These are phyloP conservation scores for Empidonax alnorum DNA, from an alignment of 2,113 vertebrate genomes.

Conservation along the genomic window DNA sequence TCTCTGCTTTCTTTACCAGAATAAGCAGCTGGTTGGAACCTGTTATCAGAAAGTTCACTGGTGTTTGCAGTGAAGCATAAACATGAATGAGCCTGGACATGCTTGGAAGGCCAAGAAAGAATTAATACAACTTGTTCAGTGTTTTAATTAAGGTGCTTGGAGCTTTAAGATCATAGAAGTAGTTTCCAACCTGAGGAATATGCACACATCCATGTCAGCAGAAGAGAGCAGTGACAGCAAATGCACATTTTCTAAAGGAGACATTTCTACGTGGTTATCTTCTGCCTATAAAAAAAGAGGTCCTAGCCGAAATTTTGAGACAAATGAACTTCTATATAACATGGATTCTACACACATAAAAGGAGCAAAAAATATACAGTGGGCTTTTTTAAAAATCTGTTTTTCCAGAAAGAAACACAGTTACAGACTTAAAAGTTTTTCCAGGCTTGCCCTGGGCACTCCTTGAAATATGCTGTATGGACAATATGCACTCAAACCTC, in stretches of 20 bases:
- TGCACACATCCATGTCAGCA: not conserved
- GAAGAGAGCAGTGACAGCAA: not conserved
- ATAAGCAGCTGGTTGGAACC: not conserved
- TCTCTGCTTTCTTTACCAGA: not conserved
- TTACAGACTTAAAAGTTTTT: constrained; percentile 45
- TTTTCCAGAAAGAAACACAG: constrained; percentile 35
- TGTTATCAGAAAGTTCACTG: not conserved
- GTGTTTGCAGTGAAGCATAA: constrained; percentile 1
- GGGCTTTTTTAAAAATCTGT: not conserved
- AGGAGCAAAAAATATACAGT: not conserved
- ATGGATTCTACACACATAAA: not conserved
- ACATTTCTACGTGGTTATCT: not conserved
- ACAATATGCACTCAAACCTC: not conserved
- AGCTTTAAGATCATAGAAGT: not conserved
- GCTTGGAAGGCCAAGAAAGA: not conserved
- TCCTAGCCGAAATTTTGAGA: constrained; percentile 19
- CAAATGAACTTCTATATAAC: not conserved
- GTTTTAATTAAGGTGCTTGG: constrained; percentile 8
- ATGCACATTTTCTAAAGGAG: not conserved
- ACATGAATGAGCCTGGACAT: constrained; percentile 37
- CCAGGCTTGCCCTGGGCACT: constrained; percentile 38
- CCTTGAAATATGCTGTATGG: constrained; percentile 13
- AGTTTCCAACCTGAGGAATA: not conserved
- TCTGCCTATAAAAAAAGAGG: not conserved
- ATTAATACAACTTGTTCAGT: not conserved